phyloP scores from a whole-genome alignment of 2,888 invertebrate genomes.

The Drosophila paranaensis region DNA sequence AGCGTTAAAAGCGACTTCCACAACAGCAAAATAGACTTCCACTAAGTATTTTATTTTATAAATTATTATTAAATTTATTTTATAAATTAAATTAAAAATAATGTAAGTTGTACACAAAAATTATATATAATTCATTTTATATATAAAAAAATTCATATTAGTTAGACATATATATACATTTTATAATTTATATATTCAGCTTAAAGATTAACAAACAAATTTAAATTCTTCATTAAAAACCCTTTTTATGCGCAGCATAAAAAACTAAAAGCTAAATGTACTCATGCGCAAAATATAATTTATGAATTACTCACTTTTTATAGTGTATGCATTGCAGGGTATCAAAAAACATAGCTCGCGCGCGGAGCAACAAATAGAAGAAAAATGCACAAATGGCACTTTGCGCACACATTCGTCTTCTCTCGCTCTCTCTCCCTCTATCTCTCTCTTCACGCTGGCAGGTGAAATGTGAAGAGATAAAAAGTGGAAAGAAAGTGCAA shows the following conservation, averaged over 20 bases:
- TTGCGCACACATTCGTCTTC: slow-evolving; percentile 22
- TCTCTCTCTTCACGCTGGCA: background rate
- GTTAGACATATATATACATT: too few relatives aligned
- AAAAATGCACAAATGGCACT: slow-evolving; percentile 44
- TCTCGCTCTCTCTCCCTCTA: background rate
- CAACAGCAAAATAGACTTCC: too few relatives aligned
- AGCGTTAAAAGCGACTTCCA: too few relatives aligned
- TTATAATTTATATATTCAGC: too few relatives aligned
- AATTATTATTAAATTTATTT: too few relatives aligned
- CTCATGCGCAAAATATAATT: slow-evolving; percentile 2
- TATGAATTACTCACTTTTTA: background rate
- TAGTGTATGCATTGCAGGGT: slow-evolving; percentile 1
- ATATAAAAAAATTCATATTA: too few relatives aligned
- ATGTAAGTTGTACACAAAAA: too few relatives aligned
- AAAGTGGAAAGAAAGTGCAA: slow-evolving; percentile 18
- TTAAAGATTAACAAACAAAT: too few relatives aligned
- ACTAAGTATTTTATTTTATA: too few relatives aligned
- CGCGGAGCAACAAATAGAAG: slow-evolving; percentile 4
- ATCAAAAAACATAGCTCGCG: slow-evolving; percentile 19
- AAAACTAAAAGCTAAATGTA: background rate
- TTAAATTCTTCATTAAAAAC: background rate
- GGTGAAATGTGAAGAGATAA: slow-evolving; percentile 18
- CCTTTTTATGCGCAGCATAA: background rate
- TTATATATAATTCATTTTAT: too few relatives aligned
- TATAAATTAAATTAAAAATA: too few relatives aligned